These are phyloP conservation scores for Danionella cerebrum DNA, from an alignment of 2,113 vertebrate species.

Conservation along the genomic window DNA sequence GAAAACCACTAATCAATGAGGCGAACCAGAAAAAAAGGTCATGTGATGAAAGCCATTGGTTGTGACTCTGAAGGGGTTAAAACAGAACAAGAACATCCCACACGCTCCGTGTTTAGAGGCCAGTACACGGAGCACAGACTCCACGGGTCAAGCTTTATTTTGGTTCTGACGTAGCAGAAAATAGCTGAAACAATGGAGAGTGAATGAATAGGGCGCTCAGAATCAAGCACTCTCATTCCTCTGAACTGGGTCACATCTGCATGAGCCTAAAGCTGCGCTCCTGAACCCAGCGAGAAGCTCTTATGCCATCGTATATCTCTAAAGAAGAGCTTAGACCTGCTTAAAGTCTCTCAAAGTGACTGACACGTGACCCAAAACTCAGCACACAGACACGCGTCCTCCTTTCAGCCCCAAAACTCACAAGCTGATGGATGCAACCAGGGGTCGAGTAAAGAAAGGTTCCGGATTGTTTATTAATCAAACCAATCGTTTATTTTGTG, in stretches of 20 bases:
- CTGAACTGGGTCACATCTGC: conserved; percentile 57
- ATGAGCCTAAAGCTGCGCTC: conserved; percentile 18
- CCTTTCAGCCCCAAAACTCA: too few species aligned
- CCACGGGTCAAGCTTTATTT: not conserved
- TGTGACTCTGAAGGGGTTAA: too few species aligned
- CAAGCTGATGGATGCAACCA: too few species aligned
- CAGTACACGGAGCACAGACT: too few species aligned
- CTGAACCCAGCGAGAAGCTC: not conserved
- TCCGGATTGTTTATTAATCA: too few species aligned
- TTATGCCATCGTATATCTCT: not conserved
- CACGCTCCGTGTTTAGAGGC: not conserved
- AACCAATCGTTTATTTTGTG: too few species aligned
- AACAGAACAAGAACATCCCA: not conserved
- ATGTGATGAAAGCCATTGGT: too few species aligned
- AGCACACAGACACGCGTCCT: too few species aligned
- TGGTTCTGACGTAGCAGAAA: not conserved
- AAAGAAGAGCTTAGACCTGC: not conserved
- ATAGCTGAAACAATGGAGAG: not conserved
- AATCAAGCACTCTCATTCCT: not conserved
- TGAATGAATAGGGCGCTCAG: not conserved
- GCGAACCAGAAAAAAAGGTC: too few species aligned
- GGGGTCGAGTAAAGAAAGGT: too few species aligned
- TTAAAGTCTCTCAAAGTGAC: not conserved
- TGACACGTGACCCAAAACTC: not conserved
- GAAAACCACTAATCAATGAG: too few species aligned